Evolutionary conservation across 2,797 vertebrate genomes (phyloP).

Genomic region (Pelodytes ibericus): DNA sequence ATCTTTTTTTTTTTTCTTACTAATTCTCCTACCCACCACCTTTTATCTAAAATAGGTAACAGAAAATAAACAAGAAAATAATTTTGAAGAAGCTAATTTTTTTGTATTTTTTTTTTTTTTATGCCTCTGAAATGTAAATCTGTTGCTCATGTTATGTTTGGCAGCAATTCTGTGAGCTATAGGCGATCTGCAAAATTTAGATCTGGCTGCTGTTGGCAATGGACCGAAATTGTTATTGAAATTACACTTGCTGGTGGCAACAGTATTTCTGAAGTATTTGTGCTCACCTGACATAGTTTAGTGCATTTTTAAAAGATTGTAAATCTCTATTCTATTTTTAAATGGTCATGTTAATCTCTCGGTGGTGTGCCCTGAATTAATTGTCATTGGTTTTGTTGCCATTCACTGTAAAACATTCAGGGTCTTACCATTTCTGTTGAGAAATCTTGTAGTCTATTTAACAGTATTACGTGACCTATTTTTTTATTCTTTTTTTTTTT

Average conservation of each 20-base stretch:
- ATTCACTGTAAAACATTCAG: conserved; percentile 83
- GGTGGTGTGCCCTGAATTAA: conserved; percentile 77
- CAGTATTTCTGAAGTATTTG: conserved; percentile 75
- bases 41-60: too few relatives aligned
- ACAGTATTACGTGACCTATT: conserved; percentile 90
- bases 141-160: not conserved
- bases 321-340: conserved; percentile 80
- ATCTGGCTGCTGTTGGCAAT: not conserved
- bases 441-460: conserved; percentile 85
- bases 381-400: conserved; percentile 76
- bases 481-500: conserved; percentile 4
- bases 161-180: not conserved
- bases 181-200: not conserved
- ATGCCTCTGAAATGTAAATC: not conserved
- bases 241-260: conserved; percentile 72
- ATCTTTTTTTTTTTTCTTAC: too few relatives aligned
- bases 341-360: conserved; percentile 82
- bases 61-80: not conserved
- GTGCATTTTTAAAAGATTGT: conserved; percentile 81
- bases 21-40: too few relatives aligned
- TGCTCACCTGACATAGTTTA: conserved; percentile 77
- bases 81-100: not conserved
- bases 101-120: not conserved
- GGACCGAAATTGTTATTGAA: conserved; percentile 64
- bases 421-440: conserved; percentile 82